These are phyloP conservation scores for Lacerta viridis DNA, from an alignment of 2,797 vertebrate genomes.

Conservation along the genomic window DNA sequence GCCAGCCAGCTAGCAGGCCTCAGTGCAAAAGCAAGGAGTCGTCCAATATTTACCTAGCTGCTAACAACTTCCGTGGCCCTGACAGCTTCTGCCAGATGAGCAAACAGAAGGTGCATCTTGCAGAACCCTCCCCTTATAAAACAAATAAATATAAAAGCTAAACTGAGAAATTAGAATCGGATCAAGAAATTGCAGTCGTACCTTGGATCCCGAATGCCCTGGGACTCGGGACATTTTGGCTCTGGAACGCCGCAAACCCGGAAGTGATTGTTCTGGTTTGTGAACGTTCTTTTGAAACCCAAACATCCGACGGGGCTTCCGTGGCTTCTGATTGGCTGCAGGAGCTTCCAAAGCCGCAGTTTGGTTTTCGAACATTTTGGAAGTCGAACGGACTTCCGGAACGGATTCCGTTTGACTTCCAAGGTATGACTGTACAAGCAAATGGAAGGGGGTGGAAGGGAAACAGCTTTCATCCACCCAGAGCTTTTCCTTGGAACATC, in stretches of 20 bases:
- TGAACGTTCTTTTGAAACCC: too few species aligned
- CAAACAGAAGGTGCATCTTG: background rate
- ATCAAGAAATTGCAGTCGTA: background rate
- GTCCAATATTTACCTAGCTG: background rate
- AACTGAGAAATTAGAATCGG: background rate
- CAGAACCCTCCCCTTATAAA: slow-evolving; percentile 18
- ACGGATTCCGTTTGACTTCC: too few species aligned
- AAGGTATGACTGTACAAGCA: background rate
- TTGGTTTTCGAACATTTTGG: too few species aligned
- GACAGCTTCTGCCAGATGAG: slow-evolving; percentile 28
- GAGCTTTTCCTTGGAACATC: slow-evolving; percentile 34
- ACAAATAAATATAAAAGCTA: slow-evolving; percentile 1
- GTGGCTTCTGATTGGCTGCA: too few species aligned
- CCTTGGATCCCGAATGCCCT: too few species aligned
- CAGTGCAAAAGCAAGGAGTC: background rate
- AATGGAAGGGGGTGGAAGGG: background rate
- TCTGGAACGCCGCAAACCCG: too few species aligned
- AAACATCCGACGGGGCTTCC: too few species aligned
- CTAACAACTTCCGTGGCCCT: background rate
- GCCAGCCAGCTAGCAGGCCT: background rate
- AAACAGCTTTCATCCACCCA: slow-evolving; percentile 23
- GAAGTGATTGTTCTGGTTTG: too few species aligned
- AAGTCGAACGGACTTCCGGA: too few species aligned
- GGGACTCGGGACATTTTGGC: too few species aligned
- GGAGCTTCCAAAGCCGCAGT: too few species aligned